Base-by-base conservation (phyloP, 1,140 invertebrate genomes). In the Goniozus legneri region DNA sequence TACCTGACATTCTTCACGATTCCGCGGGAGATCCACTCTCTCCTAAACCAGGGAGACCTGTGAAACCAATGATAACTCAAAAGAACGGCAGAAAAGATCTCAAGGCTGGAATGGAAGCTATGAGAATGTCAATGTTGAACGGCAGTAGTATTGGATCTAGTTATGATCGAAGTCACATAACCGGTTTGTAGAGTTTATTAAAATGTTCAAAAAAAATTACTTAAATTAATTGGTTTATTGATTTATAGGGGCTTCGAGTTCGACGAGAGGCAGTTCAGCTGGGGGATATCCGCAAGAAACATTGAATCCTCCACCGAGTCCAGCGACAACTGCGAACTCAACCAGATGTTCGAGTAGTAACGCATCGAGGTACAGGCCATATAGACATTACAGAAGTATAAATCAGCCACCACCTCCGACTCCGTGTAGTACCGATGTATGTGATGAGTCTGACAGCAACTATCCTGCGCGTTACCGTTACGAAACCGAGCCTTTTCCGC, bases 361-460 rank as follows among this genome's bases (percentile, higher is more conserved):
- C 14, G 74, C 76, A 1, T 79, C 79, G 10, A 65, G 78, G 16
- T 79, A 79, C 41, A 80, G 84, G 32, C 84, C 86, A 1, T 89
- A 90, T 67, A 78, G 86, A 16, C 84, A 87, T 63, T 90, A 92
- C 67, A 82, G 86, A 52, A 82, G 81, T 14, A 84, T 85, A 20
- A 89, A 92, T 76, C 84, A 88, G 55, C 91, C 91, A 2, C 93
- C 93, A 13, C 92, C 92, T 1, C 92, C 92, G 3, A 96, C 93
- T 6, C 93, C 94, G 0, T 95, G 92, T 68, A 92, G 90, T 54
- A 96, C 94, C 2, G 93, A 96, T 67, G 88, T 95, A 8, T 93
- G 89, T 68, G 90, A 94, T 62, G 92, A 95, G 58, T 89, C 87
- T 2, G 89, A 92, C 62, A 84, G 80, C 34, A 84, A 85, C 61